phyloP scores from a whole-genome alignment of 2,888 invertebrate genomes.

The Meganola albula region DNA sequence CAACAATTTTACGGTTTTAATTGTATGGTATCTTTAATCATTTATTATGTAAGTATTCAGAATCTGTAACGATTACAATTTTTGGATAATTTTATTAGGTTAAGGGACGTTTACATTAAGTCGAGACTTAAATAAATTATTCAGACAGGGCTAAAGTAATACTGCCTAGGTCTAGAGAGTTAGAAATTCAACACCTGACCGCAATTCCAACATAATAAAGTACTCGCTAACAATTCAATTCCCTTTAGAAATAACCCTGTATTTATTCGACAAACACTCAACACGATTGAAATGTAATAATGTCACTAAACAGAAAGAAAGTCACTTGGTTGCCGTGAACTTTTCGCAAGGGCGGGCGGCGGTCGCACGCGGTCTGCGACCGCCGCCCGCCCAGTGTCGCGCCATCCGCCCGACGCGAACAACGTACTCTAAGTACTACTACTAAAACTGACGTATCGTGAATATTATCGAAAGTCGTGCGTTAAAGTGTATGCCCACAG shows the following conservation, averaged over 20 bases:
- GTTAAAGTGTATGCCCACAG: slow-evolving; percentile 17
- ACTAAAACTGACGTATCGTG: slow-evolving; percentile 31
- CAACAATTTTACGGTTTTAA: no score
- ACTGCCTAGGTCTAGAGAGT: no score
- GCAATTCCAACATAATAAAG: no score
- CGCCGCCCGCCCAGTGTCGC: slow-evolving; percentile 71
- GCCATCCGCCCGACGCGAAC: slow-evolving; percentile 53
- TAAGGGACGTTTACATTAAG: no score
- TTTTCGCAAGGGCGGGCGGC: slow-evolving; percentile 59
- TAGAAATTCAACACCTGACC: no score
- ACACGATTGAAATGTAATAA: slow-evolving; percentile 51
- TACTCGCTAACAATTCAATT: slow-evolving; percentile 28
- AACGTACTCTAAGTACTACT: slow-evolving; percentile 36
- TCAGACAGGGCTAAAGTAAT: no score
- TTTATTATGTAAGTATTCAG: no score
- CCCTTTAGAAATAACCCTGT: slow-evolving; percentile 37
- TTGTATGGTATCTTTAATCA: no score
- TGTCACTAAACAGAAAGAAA: slow-evolving; percentile 52
- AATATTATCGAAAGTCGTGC: slow-evolving; percentile 41
- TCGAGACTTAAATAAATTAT: no score
- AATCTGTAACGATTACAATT: no score
- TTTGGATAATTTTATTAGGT: no score
- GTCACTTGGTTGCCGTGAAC: slow-evolving; percentile 64
- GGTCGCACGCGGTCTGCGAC: slow-evolving; percentile 26
- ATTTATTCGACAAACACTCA: slow-evolving; percentile 43